phyloP scores from a whole-genome alignment of 1,140 invertebrate species.

The Lordiphosa stackelbergi region DNA sequence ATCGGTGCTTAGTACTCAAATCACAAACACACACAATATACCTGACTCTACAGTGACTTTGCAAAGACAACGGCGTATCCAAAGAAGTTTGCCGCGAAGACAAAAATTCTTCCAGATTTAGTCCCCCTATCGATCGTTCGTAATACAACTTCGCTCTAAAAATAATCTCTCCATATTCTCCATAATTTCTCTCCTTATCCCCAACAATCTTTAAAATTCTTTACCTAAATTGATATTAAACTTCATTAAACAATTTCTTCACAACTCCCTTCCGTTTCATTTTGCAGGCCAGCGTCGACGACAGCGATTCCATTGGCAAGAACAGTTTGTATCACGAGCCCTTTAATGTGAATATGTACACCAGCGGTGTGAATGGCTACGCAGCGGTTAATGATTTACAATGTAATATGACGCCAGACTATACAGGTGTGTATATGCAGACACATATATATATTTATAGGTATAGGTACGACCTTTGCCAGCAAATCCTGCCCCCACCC shows the following conservation, averaged over 20 bases:
- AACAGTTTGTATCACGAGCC: slow-evolving; percentile 78
- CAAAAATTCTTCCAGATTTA: too few species aligned
- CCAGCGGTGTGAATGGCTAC: slow-evolving; percentile 76
- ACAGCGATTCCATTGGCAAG: slow-evolving; percentile 78
- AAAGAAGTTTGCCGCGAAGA: too few species aligned
- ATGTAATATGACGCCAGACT: slow-evolving; percentile 78
- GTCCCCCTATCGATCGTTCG: too few species aligned
- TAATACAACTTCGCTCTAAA: too few species aligned
- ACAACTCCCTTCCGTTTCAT: background rate
- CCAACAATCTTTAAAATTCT: background rate
- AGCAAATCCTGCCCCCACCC: slow-evolving; percentile 21
- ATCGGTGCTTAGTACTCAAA: too few species aligned
- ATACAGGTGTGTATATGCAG: slow-evolving; percentile 76
- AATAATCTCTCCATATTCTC: too few species aligned
- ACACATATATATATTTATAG: too few species aligned
- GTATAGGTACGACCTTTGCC: slow-evolving; percentile 2
- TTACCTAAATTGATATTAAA: background rate
- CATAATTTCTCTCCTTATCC: too few species aligned
- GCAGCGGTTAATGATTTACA: slow-evolving; percentile 77
- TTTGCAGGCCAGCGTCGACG: slow-evolving; percentile 73
- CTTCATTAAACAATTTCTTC: background rate
- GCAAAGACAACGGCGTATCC: too few species aligned
- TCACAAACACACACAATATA: too few species aligned
- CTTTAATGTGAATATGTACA: slow-evolving; percentile 78
- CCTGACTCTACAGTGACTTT: too few species aligned